phyloP scores from a whole-genome alignment of 2,113 vertebrate genomes.

The Leptobrachium ailaonicum region DNA sequence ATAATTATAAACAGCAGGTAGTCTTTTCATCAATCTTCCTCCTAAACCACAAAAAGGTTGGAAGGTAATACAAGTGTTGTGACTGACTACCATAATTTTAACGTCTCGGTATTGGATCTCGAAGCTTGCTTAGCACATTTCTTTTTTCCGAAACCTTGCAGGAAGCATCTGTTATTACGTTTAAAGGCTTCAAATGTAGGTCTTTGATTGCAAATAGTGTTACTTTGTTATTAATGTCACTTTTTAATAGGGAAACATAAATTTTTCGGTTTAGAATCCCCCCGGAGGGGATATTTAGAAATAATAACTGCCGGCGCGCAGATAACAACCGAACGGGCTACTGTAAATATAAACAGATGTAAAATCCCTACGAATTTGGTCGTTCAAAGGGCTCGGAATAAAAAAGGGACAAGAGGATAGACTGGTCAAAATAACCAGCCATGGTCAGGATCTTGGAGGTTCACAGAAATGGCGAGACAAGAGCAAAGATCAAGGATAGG shows the following conservation, averaged over 20 bases:
- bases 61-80: conserved; percentile 51
- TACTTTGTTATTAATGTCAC: conserved; percentile 39
- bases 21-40: conserved; percentile 58
- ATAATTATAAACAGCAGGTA: conserved; percentile 62
- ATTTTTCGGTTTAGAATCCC: conserved; percentile 21
- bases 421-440: too few species aligned
- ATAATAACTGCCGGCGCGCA: conserved; percentile 1
- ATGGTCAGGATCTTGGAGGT: too few species aligned
- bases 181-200: conserved; percentile 39
- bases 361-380: too few species aligned
- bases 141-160: conserved; percentile 56
- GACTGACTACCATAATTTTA: conserved; percentile 59
- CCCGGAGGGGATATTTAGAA: background rate
- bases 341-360: too few species aligned
- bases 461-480: too few species aligned
- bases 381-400: too few species aligned
- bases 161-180: conserved; percentile 48
- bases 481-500: too few species aligned
- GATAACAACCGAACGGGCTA: too few species aligned
- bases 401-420: too few species aligned
- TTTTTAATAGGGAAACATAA: conserved; percentile 32
- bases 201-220: conserved; percentile 28
- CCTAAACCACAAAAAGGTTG: conserved; percentile 53
- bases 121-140: conserved; percentile 54
- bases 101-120: conserved; percentile 51